Percentiles rank a stretch among this genome's conserved stretches.
phyloP scores from a whole-genome alignment of 1,140 invertebrate species.

The Arctopsyche grandis region DNA sequence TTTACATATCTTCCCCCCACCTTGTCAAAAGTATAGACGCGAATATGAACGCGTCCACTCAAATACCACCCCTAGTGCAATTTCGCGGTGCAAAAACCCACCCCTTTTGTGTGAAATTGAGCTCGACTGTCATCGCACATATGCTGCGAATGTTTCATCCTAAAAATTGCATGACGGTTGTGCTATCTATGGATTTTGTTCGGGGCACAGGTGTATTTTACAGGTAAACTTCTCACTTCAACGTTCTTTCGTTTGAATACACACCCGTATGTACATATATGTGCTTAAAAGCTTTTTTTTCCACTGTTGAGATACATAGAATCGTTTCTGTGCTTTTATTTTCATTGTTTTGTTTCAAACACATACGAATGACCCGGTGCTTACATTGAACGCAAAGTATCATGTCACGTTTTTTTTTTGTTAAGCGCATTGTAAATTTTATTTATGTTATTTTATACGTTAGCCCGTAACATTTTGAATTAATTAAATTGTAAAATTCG shows the following conservation, averaged over 20 bases:
- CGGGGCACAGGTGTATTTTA: conserved; percentile 41
- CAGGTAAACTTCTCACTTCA: conserved; percentile 42
- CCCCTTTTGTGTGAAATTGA: too few relatives aligned
- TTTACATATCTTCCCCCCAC: too few relatives aligned
- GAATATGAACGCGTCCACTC: too few relatives aligned
- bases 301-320: neutral
- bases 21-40: too few relatives aligned
- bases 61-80: too few relatives aligned
- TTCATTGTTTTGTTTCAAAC: neutral
- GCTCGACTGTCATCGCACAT: neutral
- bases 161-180: conserved; percentile 22
- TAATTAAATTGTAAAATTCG: too few relatives aligned
- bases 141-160: neutral
- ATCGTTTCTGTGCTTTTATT: neutral
- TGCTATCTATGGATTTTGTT: conserved; percentile 33
- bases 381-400: neutral
- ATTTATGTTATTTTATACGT: too few relatives aligned
- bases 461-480: too few relatives aligned
- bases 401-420: neutral
- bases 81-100: too few relatives aligned
- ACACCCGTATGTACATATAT: neutral
- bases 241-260: neutral
- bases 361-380: neutral
- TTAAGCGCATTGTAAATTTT: conserved; percentile 5
- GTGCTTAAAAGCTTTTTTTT: conserved; percentile 4